These are phyloP conservation scores for Myrmecophaga tridactyla DNA, from an alignment of 2,113 vertebrate species.

Conservation along the genomic window DNA sequence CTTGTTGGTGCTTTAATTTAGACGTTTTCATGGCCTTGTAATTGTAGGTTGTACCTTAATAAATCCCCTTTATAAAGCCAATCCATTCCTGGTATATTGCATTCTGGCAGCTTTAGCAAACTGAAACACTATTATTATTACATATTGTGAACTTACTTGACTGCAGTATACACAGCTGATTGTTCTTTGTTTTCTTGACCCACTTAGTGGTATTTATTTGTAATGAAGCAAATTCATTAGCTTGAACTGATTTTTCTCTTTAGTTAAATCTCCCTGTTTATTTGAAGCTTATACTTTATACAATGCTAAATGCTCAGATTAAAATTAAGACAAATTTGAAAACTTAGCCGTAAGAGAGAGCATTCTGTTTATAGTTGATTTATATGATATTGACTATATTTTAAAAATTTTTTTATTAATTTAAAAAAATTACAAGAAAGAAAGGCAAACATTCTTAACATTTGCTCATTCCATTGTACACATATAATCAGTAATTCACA, in stretches of 20 bases:
- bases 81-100: too few relatives aligned
- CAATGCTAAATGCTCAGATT: not conserved
- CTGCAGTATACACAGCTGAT: not conserved
- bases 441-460: too few relatives aligned
- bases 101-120: too few relatives aligned
- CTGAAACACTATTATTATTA: not conserved
- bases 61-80: too few relatives aligned
- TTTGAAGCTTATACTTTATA: not conserved
- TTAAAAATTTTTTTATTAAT: too few relatives aligned
- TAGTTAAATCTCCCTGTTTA: not conserved
- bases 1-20: too few relatives aligned
- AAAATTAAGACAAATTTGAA: constrained; percentile 14
- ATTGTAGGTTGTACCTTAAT: too few relatives aligned
- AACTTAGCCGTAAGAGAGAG: not conserved
- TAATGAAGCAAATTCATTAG: not conserved
- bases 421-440: too few relatives aligned
- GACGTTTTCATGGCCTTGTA: too few relatives aligned
- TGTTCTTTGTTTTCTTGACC: constrained; percentile 13
- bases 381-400: not conserved
- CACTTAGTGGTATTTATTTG: not conserved
- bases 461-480: too few relatives aligned
- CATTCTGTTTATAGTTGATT: not conserved
- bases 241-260: not conserved
- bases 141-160: not conserved
- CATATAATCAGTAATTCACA: too few relatives aligned